These are phyloP conservation scores for Dynastes hyllus DNA, from an alignment of 2,888 invertebrate genomes.

Conservation along the genomic window DNA sequence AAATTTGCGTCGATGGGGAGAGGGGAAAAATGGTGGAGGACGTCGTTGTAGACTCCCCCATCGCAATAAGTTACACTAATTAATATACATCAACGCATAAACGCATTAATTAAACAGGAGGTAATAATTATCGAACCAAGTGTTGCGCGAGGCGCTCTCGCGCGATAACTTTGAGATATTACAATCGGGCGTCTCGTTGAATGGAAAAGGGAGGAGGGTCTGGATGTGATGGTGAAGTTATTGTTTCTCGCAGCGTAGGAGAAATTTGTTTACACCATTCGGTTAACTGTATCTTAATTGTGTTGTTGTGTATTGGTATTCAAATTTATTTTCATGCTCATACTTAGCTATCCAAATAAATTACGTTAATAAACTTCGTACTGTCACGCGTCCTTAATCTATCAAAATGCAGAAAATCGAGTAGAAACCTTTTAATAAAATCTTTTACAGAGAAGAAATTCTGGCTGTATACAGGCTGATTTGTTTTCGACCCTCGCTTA, in stretches of 20 bases:
- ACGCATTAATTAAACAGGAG: constrained; percentile 71
- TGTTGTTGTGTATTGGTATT: too few relatives aligned
- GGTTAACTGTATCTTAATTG: too few relatives aligned
- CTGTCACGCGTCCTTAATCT: too few relatives aligned
- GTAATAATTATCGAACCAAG: constrained; percentile 71
- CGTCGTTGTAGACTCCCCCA: constrained; percentile 53
- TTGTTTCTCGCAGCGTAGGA: neutral
- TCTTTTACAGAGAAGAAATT: too few relatives aligned
- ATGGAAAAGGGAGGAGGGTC: constrained; percentile 17
- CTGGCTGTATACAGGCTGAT: too few relatives aligned
- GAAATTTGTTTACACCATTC: too few relatives aligned
- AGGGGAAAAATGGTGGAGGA: constrained; percentile 32
- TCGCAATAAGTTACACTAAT: constrained; percentile 70
- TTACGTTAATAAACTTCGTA: too few relatives aligned
- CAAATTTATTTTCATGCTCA: too few relatives aligned
- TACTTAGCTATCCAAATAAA: too few relatives aligned
- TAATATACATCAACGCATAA: constrained; percentile 72
- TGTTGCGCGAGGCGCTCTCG: constrained; percentile 62
- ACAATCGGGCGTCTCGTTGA: constrained; percentile 48
- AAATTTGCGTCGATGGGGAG: constrained; percentile 39
- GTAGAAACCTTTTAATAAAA: too few relatives aligned
- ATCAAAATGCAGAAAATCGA: too few relatives aligned
- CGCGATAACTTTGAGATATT: constrained; percentile 59
- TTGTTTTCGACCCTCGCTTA: too few relatives aligned
- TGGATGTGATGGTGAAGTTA: neutral